Base-by-base conservation (phyloP, 2,888 invertebrate species). In the Nomada goodeniana region DNA sequence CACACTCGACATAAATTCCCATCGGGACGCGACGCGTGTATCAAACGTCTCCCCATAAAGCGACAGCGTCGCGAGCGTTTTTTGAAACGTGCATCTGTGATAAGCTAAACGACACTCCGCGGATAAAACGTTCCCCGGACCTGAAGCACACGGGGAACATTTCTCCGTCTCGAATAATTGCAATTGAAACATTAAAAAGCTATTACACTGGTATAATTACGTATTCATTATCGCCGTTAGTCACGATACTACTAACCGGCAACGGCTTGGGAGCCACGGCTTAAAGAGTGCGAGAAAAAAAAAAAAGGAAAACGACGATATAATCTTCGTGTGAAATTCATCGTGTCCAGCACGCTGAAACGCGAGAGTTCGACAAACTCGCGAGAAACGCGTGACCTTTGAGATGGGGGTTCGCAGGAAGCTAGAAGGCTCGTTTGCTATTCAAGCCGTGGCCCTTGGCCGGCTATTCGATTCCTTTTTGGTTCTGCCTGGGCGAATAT, bases 401-500 rank as follows among this genome's bases (percentile, higher is more conserved):
- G 77, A n/a, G 36, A 26, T 2, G 47, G 47, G n/a, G 29, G 59
- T 68, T 79, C 70, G 69, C 18, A 64, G 72, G 72, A 70, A 67
- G 26, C 63, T 61, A 65, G 42, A n/a, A 70, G 50, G 60, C 73
- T 90, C 84, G 86, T 91, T 91, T 89, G 74, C 85, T 89, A 90
- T 91, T 89, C 89, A 86, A 86, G 70, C 82, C 85, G 47, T 44
- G 76, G 71, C 68, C 73, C 80, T 77, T 80, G 68, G 85, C 73
- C 79, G 67, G 76, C 77, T 87, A 86, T 85, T 85, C 84, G 89
- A 86, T 89, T 91, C 88, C 91, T 91, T 90, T 88, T 89, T 83
- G 84, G 88, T 88, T 89, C 86, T 85, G 82, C 67, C 75, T 82
- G 47, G 36, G 84, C 78, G 88, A 85, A 82, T 84, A 83, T 76